These are phyloP conservation scores for Pterois miles DNA, from an alignment of 2,797 vertebrate genomes.

Conservation along the genomic window DNA sequence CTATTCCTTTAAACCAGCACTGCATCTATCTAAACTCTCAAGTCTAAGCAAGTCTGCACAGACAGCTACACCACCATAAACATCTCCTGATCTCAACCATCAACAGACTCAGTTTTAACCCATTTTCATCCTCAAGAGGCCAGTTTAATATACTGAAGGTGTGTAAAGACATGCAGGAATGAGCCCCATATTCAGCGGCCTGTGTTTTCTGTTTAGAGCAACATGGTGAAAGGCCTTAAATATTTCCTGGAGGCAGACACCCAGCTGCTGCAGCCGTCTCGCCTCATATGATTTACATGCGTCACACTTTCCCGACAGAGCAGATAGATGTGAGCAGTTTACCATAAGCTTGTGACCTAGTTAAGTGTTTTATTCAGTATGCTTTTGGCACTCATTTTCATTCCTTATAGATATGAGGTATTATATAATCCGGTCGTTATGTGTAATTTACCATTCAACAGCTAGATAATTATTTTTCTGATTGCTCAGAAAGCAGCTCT, in stretches of 20 bases:
- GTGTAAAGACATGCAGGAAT: conserved; percentile 10
- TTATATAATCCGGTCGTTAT: conserved; percentile 13
- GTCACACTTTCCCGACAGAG: conserved; percentile 34
- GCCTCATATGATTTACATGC: conserved; percentile 23
- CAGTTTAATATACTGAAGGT: not conserved
- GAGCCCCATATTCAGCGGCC: not conserved
- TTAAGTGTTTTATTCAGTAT: conserved; percentile 3
- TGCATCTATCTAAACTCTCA: not conserved
- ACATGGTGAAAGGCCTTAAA: conserved; percentile 18
- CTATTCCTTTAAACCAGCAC: not conserved
- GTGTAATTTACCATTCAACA: conserved; percentile 27
- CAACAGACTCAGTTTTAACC: not conserved
- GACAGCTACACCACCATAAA: not conserved
- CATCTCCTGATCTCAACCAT: not conserved
- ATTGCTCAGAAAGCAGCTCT: conserved; percentile 4
- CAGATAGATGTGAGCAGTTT: conserved; percentile 14
- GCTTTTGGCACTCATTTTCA: not conserved
- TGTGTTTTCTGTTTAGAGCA: conserved; percentile 11
- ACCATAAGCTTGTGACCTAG: conserved; percentile 33
- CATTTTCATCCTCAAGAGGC: not conserved
- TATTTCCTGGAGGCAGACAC: conserved; percentile 18
- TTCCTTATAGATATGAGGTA: not conserved
- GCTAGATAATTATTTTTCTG: conserved; percentile 7
- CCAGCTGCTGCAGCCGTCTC: conserved; percentile 22
- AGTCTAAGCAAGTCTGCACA: not conserved